Evolutionary conservation across 2,888 invertebrate species (phyloP), one percentile per base, ranked within the genome.

Genomic region (Troglohyphantes excavatus): DNA sequence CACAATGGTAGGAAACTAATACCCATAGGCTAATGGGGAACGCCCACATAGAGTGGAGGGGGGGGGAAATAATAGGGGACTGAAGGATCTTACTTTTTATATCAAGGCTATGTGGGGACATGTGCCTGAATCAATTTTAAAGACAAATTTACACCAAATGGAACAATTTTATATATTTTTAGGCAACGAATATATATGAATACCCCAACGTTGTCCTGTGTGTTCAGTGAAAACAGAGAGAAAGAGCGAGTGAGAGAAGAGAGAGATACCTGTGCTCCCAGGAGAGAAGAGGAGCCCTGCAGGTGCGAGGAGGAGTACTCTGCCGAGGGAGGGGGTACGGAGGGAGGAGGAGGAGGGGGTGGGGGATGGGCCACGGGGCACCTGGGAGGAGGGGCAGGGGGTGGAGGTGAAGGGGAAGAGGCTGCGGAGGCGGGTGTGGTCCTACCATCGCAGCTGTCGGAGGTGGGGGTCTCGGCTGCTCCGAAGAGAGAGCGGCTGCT

Each of bases 381-480:
- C 68, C 68, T 19, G n/a, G 61, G 81, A n/a, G 90, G 90, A 39
- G 86, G 90, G 39, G 73, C 79, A 17, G 86, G 89, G 43, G 89
- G 85, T 33, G 87, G 78, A 67, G 84, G 90, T 65, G 87, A 90
- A 59, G 91, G 83, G 19, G 90, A 33, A 17, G 90, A 83, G 26
- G 87, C 65, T 17, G 78, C 61, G 39, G 72, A 79, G 59, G 91
- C 88, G 89, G 82, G 89, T 79, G 92, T 90, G 76, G 90, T 91
- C 91, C 87, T 91, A 90, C 91, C 90, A 61, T 91, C 91, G 68
- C 86, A 90, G 90, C 84, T 85, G 79, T 84, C 85, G 1, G 90
- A 84, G 26, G 90, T 90, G 23, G 84, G 84, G 59, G 85, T 85
- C 75, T 83, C 89, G 29, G 88, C 79, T 5, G 17, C 17, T 13